Percentiles rank a stretch among this genome's conserved stretches.
phyloP scores from a whole-genome alignment of 2,113 vertebrate genomes.

The Setophaga kirtlandii region DNA sequence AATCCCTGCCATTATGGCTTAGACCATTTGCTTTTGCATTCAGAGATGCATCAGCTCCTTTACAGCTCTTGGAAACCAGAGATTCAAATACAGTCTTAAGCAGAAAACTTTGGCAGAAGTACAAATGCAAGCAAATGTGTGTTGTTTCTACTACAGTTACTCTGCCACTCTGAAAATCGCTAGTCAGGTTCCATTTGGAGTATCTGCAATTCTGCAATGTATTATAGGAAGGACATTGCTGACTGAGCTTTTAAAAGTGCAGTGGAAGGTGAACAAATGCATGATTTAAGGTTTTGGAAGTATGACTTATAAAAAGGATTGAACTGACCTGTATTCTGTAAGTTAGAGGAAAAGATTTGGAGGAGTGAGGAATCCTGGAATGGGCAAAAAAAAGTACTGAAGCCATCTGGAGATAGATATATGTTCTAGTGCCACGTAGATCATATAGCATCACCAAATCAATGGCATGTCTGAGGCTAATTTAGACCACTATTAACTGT shows the following conservation, averaged over 20 bases:
- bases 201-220: slow-evolving; percentile 57
- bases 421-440: not conserved
- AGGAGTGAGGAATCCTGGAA: slow-evolving; percentile 48
- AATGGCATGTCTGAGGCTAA: not conserved
- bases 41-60: not conserved
- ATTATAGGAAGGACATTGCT: slow-evolving; percentile 53
- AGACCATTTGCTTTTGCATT: not conserved
- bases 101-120: not conserved
- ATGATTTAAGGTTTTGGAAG: slow-evolving; percentile 67
- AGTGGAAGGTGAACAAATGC: slow-evolving; percentile 66
- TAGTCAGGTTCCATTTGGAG: slow-evolving; percentile 37
- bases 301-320: slow-evolving; percentile 67
- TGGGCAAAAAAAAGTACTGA: slow-evolving; percentile 38
- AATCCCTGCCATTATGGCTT: not conserved
- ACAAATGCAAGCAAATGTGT: not conserved
- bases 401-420: slow-evolving; percentile 11
- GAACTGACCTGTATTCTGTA: slow-evolving; percentile 56
- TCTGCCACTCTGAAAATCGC: slow-evolving; percentile 25
- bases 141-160: not conserved
- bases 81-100: not conserved
- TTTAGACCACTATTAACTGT: not conserved
- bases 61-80: not conserved
- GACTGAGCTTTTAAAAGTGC: slow-evolving; percentile 63
- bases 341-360: slow-evolving; percentile 51
- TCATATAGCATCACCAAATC: not conserved